phyloP scores from a whole-genome alignment of 1,140 invertebrate genomes.

The Scaptomyza montana region DNA sequence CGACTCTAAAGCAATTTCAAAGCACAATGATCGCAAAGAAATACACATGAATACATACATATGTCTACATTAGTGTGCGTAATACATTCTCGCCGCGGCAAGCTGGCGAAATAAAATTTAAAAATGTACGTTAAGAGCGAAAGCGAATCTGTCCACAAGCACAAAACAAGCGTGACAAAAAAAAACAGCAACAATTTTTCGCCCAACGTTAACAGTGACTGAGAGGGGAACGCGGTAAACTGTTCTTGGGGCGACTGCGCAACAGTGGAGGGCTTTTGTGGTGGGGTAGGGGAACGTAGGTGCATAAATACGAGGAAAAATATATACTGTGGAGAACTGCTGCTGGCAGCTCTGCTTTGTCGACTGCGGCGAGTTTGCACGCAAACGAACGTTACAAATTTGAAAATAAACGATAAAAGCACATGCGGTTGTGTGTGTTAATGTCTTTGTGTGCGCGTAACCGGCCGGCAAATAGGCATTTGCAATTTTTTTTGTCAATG shows the following conservation, averaged over 20 bases:
- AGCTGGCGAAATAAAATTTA: slow-evolving; percentile 58
- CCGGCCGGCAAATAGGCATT: slow-evolving; percentile 59
- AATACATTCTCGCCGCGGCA: slow-evolving; percentile 23
- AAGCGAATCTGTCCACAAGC: slow-evolving; percentile 28
- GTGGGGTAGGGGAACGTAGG: slow-evolving; percentile 32
- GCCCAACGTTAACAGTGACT: not conserved
- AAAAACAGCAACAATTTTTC: slow-evolving; percentile 7
- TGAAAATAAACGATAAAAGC: slow-evolving; percentile 56
- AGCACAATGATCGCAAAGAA: slow-evolving; percentile 67
- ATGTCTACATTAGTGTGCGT: not conserved
- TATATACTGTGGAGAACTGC: slow-evolving; percentile 22
- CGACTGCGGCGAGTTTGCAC: slow-evolving; percentile 39
- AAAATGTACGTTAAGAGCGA: slow-evolving; percentile 62
- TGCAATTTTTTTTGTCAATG: slow-evolving; percentile 22
- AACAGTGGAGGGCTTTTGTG: slow-evolving; percentile 24
- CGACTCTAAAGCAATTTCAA: slow-evolving; percentile 48
- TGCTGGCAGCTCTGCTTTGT: slow-evolving; percentile 46
- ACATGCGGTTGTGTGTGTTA: slow-evolving; percentile 7
- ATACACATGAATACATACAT: slow-evolving; percentile 7
- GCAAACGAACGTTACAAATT: slow-evolving; percentile 67
- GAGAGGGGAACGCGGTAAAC: slow-evolving; percentile 24
- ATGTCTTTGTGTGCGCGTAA: slow-evolving; percentile 29
- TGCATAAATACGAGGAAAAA: slow-evolving; percentile 70
- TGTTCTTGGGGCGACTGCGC: slow-evolving; percentile 34
- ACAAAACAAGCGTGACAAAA: slow-evolving; percentile 20